Evolutionary conservation across 2,888 invertebrate genomes (phyloP).

Genomic region (Thelaira solivaga): DNA sequence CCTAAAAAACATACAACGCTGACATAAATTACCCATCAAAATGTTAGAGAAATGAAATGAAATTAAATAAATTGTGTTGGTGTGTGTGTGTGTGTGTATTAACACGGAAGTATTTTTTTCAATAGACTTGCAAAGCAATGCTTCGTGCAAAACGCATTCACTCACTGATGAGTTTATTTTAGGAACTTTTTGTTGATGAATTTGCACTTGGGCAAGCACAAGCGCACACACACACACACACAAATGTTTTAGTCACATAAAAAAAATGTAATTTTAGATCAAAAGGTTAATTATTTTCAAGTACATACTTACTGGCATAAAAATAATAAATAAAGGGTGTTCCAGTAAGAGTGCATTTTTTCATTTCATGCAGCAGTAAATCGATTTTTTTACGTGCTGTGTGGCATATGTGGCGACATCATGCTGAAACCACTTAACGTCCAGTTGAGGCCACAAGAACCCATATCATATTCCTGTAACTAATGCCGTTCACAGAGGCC

Average conservation of each 20-base stretch:
- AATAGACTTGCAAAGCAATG: conserved; percentile 28
- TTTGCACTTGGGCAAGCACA: conserved; percentile 50
- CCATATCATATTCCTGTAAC: no score
- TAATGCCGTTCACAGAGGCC: no score
- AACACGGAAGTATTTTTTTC: conserved; percentile 61
- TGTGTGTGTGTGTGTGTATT: conserved; percentile 35
- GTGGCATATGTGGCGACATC: no score
- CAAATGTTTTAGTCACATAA: conserved; percentile 1
- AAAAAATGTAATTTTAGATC: conserved; percentile 53
- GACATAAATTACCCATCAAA: conserved; percentile 47
- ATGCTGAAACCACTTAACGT: no score
- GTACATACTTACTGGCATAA: no score
- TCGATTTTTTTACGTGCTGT: no score
- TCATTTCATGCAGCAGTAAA: no score
- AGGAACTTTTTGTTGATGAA: conserved; percentile 52
- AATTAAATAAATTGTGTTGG: conserved; percentile 11
- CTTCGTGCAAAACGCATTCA: neutral
- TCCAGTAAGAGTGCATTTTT: no score
- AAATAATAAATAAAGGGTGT: no score
- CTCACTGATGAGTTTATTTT: conserved; percentile 30
- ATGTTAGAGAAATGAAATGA: conserved; percentile 15
- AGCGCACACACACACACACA: neutral
- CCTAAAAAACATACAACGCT: conserved; percentile 53
- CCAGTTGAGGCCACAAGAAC: no score
- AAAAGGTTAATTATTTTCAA: conserved; percentile 61